Base-by-base conservation (phyloP, 2,797 vertebrate species). In the Atherinosoma microstoma region DNA sequence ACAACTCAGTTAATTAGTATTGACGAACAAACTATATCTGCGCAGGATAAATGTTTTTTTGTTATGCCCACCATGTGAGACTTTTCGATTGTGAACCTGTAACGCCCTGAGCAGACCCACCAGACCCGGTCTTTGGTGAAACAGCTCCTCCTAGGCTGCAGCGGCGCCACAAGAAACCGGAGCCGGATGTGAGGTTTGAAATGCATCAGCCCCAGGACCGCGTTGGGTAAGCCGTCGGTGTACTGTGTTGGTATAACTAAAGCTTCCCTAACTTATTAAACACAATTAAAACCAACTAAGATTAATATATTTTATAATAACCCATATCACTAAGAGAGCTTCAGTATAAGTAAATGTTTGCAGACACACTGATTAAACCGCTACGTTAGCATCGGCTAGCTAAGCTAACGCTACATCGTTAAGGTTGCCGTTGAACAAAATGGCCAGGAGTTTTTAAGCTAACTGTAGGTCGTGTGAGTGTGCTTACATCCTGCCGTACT, bases 161-260 rank as follows among this genome's bases (percentile, higher is more conserved):
- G 7, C 30, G 1, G 16, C 9, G 1, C 6, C n/a, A n/a, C 11
- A 18, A 24, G 30, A 84, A 79, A 78, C 76, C 84, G 84, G 87
- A 93, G 32, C 58, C 90, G 93, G 93, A 94, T 60, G 81, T 92
- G 82, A 87, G 15, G 88, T 90, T 63, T 78, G 45, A 84, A 87
- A 77, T 71, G 67, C 63, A 80, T 71, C 67, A 84, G 85, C 78
- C 84, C 79, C 72, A 78, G 76, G 80, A 88, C 90, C 92, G 91
- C 90, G 90, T 92, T 92, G 85, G 92, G 93, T 94, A 91, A 92
- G 92, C 58, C 73, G 45, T 60, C 64, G 51, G 16, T 65, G 60
- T 22, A 3, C 60, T 56, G 16, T 57, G 56, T 16, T 67, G 34
- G 36, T 8, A 20, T n/a, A 40, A 61, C 78, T 65, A 62, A 60